phyloP scores from a whole-genome alignment of 2,888 invertebrate species.

The Campoplex nolae region DNA sequence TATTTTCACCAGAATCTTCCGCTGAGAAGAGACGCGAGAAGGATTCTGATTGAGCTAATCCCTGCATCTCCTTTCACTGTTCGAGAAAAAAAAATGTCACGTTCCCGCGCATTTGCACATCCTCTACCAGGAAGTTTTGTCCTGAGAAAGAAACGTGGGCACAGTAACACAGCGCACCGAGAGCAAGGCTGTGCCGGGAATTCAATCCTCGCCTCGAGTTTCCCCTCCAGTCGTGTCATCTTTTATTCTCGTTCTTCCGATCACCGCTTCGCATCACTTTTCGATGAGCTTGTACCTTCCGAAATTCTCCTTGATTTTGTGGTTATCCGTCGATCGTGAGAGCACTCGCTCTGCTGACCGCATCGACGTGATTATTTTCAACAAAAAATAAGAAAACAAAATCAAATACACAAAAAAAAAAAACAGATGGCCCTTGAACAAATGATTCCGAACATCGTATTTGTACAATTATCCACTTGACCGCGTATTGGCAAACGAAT shows the following conservation, averaged over 20 bases:
- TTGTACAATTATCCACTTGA: not conserved
- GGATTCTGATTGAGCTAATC: not conserved
- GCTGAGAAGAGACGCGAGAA: not conserved
- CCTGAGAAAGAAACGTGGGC: conserved; percentile 46
- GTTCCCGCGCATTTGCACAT: conserved; percentile 1
- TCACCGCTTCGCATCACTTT: conserved; percentile 74
- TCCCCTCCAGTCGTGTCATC: conserved; percentile 48
- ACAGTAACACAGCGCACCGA: not conserved
- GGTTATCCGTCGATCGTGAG: conserved; percentile 8
- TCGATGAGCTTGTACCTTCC: conserved; percentile 61
- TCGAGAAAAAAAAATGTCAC: not conserved
- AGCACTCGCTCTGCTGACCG: conserved; percentile 45
- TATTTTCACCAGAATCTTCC: conserved; percentile 1
- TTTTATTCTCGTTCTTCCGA: conserved; percentile 66
- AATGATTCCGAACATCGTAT: not conserved
- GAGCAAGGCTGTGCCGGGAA: conserved; percentile 40
- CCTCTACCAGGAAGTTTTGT: conserved; percentile 47
- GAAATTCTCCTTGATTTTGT: not conserved
- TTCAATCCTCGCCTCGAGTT: conserved; percentile 60
- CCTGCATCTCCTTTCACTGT: not conserved
- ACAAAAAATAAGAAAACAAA: not conserved
- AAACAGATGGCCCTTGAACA: not conserved
- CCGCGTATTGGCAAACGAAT: not conserved
- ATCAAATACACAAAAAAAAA: not conserved
- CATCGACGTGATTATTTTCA: conserved; percentile 43